Base-by-base conservation (phyloP, 2,797 vertebrate species). In the Acrossocheilus wenchowensis region DNA sequence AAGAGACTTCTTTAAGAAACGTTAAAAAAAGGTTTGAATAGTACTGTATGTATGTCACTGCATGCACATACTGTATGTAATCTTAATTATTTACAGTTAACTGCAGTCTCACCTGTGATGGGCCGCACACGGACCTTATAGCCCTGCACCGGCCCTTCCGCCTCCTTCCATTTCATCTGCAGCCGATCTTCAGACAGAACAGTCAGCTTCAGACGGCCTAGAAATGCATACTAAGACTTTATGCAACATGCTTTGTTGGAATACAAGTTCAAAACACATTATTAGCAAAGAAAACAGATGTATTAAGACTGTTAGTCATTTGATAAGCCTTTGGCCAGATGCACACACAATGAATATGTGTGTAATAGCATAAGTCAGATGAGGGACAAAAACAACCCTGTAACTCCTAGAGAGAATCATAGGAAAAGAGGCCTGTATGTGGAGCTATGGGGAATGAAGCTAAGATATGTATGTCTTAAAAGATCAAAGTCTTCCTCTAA, bases 111-210 rank as follows among this genome's bases (percentile, higher is more conserved):
- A 99, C 97, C 97, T 96, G 97, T 97, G 92, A 97, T 94, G 62
- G 98, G 96, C 89, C 94, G 97, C 50, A 99, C 96, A 89, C 96
- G 94, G 82, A 98, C 96, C 91, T 98, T 98, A 94, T 97, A 99
- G 73, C 97, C 97, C 4, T 94, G 96, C 87, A 95, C 89, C 0
- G 91, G 95, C 11, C 96, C 96, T 34, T 97, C 97, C 0, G 94
- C 93, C 88, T 97, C 97, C 87, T 96, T 97, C 97, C 97, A 99
- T 89, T 97, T 98, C 96, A 98, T 97, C 91, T 98, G 98, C 41
- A 99, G 95, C 72, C 96, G 94, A 92, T 98, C 97, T 93, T 98
- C 97, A 0, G 97, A 96, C 23, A 99, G 94, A 43, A 98, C 97
- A 0, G 95, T 95, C 87, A 98, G 94, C 81, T 97, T 96, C 69